Evolutionary conservation across 2,797 vertebrate genomes (phyloP), one percentile per base, ranked within the genome.

Genomic region (Octomys mimax): DNA sequence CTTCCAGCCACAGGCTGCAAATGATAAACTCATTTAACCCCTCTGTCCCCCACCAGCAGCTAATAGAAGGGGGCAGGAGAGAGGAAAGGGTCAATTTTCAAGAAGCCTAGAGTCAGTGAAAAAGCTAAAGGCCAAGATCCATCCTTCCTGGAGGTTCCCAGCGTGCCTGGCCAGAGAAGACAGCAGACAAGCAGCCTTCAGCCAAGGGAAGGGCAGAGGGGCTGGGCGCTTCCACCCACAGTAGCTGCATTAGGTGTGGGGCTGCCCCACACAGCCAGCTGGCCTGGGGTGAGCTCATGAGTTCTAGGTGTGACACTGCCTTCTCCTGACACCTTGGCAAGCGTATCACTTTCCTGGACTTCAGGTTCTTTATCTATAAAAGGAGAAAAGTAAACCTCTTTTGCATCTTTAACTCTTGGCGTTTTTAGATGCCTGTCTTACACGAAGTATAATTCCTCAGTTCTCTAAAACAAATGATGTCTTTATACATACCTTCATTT

Each of bases 21-120:
- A 96, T 89, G 92, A 93, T 95, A 96, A 96, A 87, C 22, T 95
- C 95, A 95, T 94, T 97, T 95, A 57, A 18, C 49, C 75, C 87
- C 31, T 92, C 87, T 70, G 42, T 86, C 39, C 24, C 14, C 2
- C 78, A 57, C 93, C 49, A 88, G 91, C 19, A 84, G 70, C 79
- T 73, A 84, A 95, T 18, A 68, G 64, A 77, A 82, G 42, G 70
- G 18, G 80, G 33, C 84, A 96, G n/a, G 42, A 75, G 22, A 33
- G 83, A 28, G 46, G n/a, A 11, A 92, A 59, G 79, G 75, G 82
- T 85, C 82, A 64, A 42, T 42, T 86, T 54, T 86, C 68, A 95
- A 97, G 85, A 95, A 93, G 95, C 64, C 0, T 93, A 68, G 33
- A 66, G 54, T 96, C 75, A 91, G 86, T 28, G 80, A 46, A 93